Evolutionary conservation across 2,888 invertebrate species (phyloP).

Genomic region (Dione vanillae): DNA sequence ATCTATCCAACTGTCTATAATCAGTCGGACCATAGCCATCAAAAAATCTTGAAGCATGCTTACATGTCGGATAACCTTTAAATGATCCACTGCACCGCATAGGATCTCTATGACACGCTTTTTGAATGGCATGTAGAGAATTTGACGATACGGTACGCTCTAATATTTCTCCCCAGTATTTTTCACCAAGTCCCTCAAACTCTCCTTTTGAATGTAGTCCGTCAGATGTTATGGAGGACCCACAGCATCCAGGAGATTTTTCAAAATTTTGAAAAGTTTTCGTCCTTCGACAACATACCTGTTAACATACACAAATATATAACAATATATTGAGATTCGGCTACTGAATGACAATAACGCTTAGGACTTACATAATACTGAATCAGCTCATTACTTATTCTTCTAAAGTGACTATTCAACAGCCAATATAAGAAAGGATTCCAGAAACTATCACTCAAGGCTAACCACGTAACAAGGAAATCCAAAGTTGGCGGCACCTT

Average conservation of each 20-base stretch:
- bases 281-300: slow-evolving; percentile 77
- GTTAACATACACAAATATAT: slow-evolving; percentile 33
- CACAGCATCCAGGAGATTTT: slow-evolving; percentile 78
- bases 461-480: slow-evolving; percentile 94
- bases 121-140: slow-evolving; percentile 88
- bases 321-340: not conserved
- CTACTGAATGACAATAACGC: not conserved
- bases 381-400: slow-evolving; percentile 90
- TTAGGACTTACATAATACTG: slow-evolving; percentile 87
- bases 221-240: slow-evolving; percentile 78
- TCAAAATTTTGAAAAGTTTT: slow-evolving; percentile 75
- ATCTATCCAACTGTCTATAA: slow-evolving; percentile 74
- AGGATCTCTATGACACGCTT: slow-evolving; percentile 76
- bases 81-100: slow-evolving; percentile 76
- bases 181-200: slow-evolving; percentile 87
- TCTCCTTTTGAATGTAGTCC: slow-evolving; percentile 82
- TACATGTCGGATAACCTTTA: slow-evolving; percentile 76
- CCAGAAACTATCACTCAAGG: slow-evolving; percentile 95
- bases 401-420: slow-evolving; percentile 92
- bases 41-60: slow-evolving; percentile 75
- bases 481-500: slow-evolving; percentile 92
- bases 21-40: slow-evolving; percentile 75
- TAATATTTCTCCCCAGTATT: slow-evolving; percentile 91
- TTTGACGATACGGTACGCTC: slow-evolving; percentile 90
- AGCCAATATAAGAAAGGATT: slow-evolving; percentile 96